Conservation (phyloP, 1,140 invertebrate species). For the Agrypnia vestita region DNA sequence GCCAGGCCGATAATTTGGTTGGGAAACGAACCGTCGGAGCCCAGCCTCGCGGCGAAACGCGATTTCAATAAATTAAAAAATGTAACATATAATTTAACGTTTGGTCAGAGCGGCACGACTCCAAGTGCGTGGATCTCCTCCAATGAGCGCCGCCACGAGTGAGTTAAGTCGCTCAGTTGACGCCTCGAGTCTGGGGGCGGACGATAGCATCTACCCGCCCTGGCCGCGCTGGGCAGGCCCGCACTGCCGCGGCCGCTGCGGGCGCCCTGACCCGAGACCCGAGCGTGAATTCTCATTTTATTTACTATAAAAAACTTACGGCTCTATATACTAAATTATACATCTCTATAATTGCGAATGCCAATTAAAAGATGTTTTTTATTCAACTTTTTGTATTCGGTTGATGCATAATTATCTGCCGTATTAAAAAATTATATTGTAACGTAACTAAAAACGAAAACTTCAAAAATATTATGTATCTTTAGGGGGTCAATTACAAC, state of each 20-base stretch:
- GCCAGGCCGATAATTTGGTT: constrained; percentile 27
- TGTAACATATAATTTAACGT: constrained; percentile 45
- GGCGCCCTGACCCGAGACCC: too few relatives aligned
- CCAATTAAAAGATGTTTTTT: not conserved
- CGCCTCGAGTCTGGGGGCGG: constrained; percentile 27
- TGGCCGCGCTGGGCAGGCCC: not conserved
- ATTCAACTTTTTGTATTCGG: too few relatives aligned
- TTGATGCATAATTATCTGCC: too few relatives aligned
- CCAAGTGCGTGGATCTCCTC: constrained; percentile 15
- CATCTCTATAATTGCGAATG: not conserved
- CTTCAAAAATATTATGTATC: too few relatives aligned
- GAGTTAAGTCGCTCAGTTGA: constrained; percentile 1
- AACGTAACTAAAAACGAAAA: too few relatives aligned
- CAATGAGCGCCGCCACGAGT: constrained; percentile 17
- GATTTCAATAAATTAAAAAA: constrained; percentile 46
- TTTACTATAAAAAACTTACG: too few relatives aligned
- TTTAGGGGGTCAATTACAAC: too few relatives aligned
- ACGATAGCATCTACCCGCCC: constrained; percentile 38
- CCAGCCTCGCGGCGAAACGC: constrained; percentile 25
- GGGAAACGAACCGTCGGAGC: not conserved
- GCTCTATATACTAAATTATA: not conserved
- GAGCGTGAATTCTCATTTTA: too few relatives aligned
- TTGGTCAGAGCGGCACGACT: constrained; percentile 36
- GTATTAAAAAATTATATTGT: too few relatives aligned
- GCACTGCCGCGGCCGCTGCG: too few relatives aligned